Evolutionary conservation across 2,888 invertebrate genomes (phyloP), one percentile per base, ranked within the genome.

Genomic region (Spicauda simplicius): DNA sequence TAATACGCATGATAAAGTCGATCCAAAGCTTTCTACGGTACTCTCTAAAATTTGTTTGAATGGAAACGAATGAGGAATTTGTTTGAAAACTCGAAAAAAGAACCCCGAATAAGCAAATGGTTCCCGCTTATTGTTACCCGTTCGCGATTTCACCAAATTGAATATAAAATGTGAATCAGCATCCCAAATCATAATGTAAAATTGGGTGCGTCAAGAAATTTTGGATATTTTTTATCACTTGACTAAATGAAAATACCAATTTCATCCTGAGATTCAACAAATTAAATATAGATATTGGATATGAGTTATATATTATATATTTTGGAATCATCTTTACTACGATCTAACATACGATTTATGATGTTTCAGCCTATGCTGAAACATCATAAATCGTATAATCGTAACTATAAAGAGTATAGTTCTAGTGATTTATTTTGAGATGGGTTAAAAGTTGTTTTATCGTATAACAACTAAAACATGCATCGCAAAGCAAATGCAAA

Each of bases 41-140:
- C 50, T 59, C 73, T 64, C 69, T 68, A 68, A 74, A 75, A 74
- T 74, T 74, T 71, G 68, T 70, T 71, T 71, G 69, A 70, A 70
- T 70, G 70, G 63, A 61, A 70, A 64, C 56, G 65, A 64, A 63
- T 67, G 68, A 70, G 69, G 69, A 14, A 69, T 70, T 70, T 70
- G 63, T 71, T 68, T 69, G 64, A 69, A 68, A 68, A 66, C 41
- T 69, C 19, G 19, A 64, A 67, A 70, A 68, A 50, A 50, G 50
- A 68, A 63, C 18, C 19, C 37, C 37, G 48, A 70, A 68, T 65
- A 72, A 68, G 68, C 68, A 65, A 69, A 69, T 53, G 53, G 64
- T 53, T 53, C 16, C 11, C 58, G 53, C 53, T 58, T 58, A 45
- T 64, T 58, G 64, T 65, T 45, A 59, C 30, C 54, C 54, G 45